Conservation (phyloP, 2,113 vertebrate genomes). For the Paralichthys olivaceus region DNA sequence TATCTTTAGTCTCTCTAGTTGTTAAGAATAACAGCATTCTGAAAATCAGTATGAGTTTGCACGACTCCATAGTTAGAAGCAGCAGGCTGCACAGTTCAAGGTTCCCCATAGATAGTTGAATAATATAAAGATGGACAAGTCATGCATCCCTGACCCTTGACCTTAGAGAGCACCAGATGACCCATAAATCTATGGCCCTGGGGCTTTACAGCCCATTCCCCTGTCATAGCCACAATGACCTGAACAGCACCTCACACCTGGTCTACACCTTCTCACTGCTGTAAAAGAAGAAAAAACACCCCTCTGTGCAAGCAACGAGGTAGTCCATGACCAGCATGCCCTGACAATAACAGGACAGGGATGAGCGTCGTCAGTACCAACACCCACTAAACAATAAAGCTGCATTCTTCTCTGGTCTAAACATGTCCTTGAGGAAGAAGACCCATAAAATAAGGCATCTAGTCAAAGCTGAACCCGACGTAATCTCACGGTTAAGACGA, state of each 20-base stretch:
- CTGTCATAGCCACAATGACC: constrained; percentile 78
- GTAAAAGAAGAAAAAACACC: constrained; percentile 64
- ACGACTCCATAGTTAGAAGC: constrained; percentile 56
- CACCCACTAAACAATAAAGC: constrained; percentile 62
- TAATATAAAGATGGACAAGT: constrained; percentile 78
- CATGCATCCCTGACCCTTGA: constrained; percentile 79
- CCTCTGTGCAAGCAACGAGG: constrained; percentile 47
- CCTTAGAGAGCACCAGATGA: constrained; percentile 74
- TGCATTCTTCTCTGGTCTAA: constrained; percentile 75
- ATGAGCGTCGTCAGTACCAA: constrained; percentile 53
- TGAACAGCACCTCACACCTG: constrained; percentile 86
- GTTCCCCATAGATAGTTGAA: constrained; percentile 70
- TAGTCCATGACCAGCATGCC: constrained; percentile 63
- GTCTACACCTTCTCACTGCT: constrained; percentile 75
- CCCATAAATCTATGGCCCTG: constrained; percentile 76
- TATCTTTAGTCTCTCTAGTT: constrained; percentile 3
- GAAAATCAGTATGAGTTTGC: constrained; percentile 1
- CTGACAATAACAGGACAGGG: constrained; percentile 68
- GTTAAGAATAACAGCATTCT: neutral
- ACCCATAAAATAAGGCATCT: constrained; percentile 46
- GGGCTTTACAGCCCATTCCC: constrained; percentile 72
- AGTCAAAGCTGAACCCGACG: neutral
- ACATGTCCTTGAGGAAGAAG: constrained; percentile 49
- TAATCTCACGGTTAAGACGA: constrained; percentile 9
- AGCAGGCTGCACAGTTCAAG: constrained; percentile 72